Base-by-base conservation (phyloP, 2,113 vertebrate species). In the Mola mola region DNA sequence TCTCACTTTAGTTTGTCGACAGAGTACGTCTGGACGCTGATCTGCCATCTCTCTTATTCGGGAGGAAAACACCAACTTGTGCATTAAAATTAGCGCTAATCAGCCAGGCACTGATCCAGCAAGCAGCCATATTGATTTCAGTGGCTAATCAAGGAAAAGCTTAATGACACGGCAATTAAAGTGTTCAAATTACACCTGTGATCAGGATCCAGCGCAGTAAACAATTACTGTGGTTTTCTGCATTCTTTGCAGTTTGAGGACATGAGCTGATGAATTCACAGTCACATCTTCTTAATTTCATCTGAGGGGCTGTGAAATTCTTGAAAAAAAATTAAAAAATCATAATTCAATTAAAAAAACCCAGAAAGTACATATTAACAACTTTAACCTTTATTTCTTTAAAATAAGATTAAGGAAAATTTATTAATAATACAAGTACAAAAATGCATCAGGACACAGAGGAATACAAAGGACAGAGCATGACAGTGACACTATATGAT, bases 321-420 rank as follows among this genome's bases (percentile, higher is more conserved):
- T n/a, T n/a, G n/a, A 28, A 28, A 28, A 28, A 8, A 28, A 28
- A 28, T 2, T 17, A 10, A 13, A 42, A 1, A 8, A 3, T 4
- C 7, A 15, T 12, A 2, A 15, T 25, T 20, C 26, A 8, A 16
- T 28, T 26, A n/a, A 58, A 6, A 8, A 44, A 72, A 15, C 11
- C 28, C 40, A 66, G 13, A 33, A 26, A 52, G 40, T 52, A 37
- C 59, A 60, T 81, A 87, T 82, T 78, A 86, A 94, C 88, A 94
- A 81, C 91, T 55, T 88, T 90, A 92, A 94, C 82, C 92, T 95
- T 98, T 98, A 98, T 98, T 98, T 95, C 74, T 80, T 95, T 95
- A 95, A 97, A 97, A 96, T 95, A 90, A 94, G 82, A 89, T 93
- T 95, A 96, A 94, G 88, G 86, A 83, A 78, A 81, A 57, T 87